phyloP scores from a whole-genome alignment of 2,113 vertebrate genomes.

The Pan paniscus region DNA sequence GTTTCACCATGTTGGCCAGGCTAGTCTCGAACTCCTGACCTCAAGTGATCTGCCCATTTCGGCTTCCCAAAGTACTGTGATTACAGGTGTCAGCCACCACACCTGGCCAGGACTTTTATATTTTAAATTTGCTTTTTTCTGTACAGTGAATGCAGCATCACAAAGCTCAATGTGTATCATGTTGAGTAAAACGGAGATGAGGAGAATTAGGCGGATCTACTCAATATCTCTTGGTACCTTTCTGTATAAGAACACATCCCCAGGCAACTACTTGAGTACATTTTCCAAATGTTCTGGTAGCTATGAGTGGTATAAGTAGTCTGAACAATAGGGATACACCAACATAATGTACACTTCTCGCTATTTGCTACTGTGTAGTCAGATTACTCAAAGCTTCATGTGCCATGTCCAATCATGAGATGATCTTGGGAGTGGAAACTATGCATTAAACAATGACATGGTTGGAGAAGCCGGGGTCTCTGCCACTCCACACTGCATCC shows the following conservation, averaged over 20 bases:
- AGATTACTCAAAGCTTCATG: neutral
- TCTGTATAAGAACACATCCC: neutral
- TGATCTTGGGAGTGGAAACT: no score
- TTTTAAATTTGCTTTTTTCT: neutral
- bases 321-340: neutral
- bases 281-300: neutral
- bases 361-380: neutral
- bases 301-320: neutral
- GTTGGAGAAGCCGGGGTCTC: neutral
- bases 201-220: neutral
- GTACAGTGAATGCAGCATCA: neutral
- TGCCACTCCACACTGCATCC: fast-evolving
- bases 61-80: no score
- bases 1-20: no score
- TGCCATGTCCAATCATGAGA: neutral
- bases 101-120: no score
- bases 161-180: neutral
- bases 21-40: no score
- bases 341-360: fast-evolving
- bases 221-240: neutral
- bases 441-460: fast-evolving
- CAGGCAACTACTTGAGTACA: neutral
- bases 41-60: no score
- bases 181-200: neutral
- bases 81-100: no score